These are phyloP conservation scores for Fissipunctia ypsillon DNA, from an alignment of 2,888 invertebrate species.

Conservation along the genomic window DNA sequence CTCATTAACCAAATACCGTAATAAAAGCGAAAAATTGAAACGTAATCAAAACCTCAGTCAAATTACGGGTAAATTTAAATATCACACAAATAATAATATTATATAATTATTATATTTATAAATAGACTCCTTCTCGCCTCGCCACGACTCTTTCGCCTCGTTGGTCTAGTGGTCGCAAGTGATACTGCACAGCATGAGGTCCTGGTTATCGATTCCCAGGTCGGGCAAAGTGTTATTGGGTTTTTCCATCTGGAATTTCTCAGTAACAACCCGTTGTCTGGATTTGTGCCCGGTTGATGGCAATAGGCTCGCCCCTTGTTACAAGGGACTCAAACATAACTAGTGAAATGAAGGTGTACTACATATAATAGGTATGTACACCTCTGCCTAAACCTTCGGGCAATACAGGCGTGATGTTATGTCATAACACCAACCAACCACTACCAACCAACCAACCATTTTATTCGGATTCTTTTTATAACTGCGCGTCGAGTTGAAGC, in stretches of 20 bases:
- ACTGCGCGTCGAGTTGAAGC: constrained; percentile 11
- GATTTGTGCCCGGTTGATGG: background rate
- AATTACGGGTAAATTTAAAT: constrained; percentile 45
- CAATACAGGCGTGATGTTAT: background rate
- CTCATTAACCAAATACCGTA: constrained; percentile 59
- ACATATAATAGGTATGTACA: background rate
- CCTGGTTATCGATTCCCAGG: background rate
- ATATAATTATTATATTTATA: constrained; percentile 7
- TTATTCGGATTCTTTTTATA: constrained; percentile 49
- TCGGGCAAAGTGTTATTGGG: background rate
- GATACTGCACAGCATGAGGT: background rate
- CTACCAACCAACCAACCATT: constrained; percentile 5
- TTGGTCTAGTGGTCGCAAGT: background rate
- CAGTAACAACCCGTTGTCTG: background rate
- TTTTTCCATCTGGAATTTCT: background rate
- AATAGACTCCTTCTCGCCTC: no score
- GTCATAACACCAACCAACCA: background rate
- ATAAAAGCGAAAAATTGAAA: constrained; percentile 57
- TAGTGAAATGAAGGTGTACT: background rate
- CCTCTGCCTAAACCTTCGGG: background rate
- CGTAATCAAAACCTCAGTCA: constrained; percentile 41
- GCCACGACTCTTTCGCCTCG: no score
- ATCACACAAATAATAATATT: constrained; percentile 1
- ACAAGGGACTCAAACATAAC: background rate
- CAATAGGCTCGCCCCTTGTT: background rate